A percentile compares a stretch with the other conserved stretches of the same genome.
These are phyloP conservation scores for Bradypus variegatus DNA, from an alignment of 2,797 vertebrate species.

Conservation along the genomic window DNA sequence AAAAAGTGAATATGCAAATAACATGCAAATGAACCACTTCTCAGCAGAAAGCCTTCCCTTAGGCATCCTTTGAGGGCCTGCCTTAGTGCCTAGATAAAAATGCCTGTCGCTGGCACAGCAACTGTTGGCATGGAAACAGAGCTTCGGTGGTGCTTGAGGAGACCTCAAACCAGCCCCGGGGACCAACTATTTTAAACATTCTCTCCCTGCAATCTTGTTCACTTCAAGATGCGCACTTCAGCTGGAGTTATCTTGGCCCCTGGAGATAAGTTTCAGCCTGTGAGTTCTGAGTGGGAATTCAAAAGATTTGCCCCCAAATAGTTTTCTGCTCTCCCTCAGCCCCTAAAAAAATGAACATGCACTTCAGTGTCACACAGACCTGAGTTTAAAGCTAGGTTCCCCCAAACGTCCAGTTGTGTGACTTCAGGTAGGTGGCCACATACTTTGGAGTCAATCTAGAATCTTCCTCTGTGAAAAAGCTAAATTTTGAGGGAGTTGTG, in stretches of 20 bases:
- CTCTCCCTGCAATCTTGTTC: background rate
- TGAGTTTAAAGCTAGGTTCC: background rate
- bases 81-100: background rate
- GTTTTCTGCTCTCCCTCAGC: background rate
- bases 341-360: background rate
- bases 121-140: constrained; percentile 54
- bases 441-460: background rate
- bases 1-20: constrained; percentile 42
- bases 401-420: background rate
- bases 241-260: background rate
- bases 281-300: background rate
- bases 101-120: background rate
- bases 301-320: background rate
- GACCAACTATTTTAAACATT: constrained; percentile 17
- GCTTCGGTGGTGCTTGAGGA: constrained; percentile 17
- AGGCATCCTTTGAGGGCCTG: constrained; percentile 13
- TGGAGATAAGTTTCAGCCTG: background rate
- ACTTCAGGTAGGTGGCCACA: background rate
- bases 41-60: background rate
- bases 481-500: background rate
- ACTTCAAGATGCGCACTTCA: background rate
- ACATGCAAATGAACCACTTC: constrained; percentile 34
- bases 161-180: background rate
- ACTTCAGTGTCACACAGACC: background rate
- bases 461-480: background rate